These are phyloP conservation scores for Homalodisca vitripennis DNA, from an alignment of 1,140 invertebrate species.

Conservation along the genomic window DNA sequence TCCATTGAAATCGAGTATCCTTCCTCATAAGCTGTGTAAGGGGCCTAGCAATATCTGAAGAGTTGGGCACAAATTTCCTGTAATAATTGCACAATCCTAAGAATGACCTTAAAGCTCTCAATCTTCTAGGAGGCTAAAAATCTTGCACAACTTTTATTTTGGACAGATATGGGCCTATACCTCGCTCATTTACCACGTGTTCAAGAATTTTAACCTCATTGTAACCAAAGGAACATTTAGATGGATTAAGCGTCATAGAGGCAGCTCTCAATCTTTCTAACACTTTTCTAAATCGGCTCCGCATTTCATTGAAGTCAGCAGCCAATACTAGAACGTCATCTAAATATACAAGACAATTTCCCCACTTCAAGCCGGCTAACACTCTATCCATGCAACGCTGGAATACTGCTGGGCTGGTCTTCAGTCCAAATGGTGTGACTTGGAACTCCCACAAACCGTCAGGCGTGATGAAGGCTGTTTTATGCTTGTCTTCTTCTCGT, in stretches of 20 bases:
- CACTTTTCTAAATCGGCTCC: slow-evolving; percentile 36
- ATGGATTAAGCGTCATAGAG: slow-evolving; percentile 41
- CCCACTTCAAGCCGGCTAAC: slow-evolving; percentile 30
- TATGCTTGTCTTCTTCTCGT: not conserved
- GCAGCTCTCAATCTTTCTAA: slow-evolving; percentile 37
- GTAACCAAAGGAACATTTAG: slow-evolving; percentile 46
- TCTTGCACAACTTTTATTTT: slow-evolving; percentile 43
- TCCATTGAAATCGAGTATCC: not conserved
- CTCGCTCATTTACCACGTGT: slow-evolving; percentile 42
- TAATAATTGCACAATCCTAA: slow-evolving; percentile 45
- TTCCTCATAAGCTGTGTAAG: slow-evolving; percentile 35
- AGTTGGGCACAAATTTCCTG: slow-evolving; percentile 44
- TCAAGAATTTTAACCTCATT: slow-evolving; percentile 45
- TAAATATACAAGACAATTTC: slow-evolving; percentile 35
- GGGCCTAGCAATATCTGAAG: slow-evolving; percentile 44
- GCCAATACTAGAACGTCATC: slow-evolving; percentile 43
- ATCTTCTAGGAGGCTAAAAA: slow-evolving; percentile 34
- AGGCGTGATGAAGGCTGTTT: slow-evolving; percentile 36
- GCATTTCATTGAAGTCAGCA: slow-evolving; percentile 38
- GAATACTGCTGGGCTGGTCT: slow-evolving; percentile 42
- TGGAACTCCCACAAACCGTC: slow-evolving; percentile 43
- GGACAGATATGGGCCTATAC: slow-evolving; percentile 44
- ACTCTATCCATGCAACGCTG: slow-evolving; percentile 42
- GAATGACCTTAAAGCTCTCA: slow-evolving; percentile 36
- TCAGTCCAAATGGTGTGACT: slow-evolving; percentile 46